These are phyloP conservation scores for Margarornis squamiger DNA, from an alignment of 2,797 vertebrate species.

Conservation along the genomic window DNA sequence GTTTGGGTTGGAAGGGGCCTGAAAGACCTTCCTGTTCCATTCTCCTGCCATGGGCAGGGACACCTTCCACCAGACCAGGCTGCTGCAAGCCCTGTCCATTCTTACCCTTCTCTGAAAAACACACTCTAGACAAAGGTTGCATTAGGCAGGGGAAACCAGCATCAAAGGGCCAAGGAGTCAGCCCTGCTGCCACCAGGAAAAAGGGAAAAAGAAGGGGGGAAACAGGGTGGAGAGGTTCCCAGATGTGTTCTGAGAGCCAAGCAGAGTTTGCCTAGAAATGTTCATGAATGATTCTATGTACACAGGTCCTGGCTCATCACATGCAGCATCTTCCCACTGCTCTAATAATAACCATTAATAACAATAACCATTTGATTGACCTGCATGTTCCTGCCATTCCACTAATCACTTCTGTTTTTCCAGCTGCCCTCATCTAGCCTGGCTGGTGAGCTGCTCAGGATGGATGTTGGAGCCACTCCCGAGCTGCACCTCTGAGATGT, in stretches of 20 bases:
- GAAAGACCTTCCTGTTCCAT: neutral
- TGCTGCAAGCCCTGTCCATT: neutral
- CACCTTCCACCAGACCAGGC: neutral
- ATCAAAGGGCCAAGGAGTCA: neutral
- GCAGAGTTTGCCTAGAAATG: neutral
- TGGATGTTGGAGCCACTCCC: neutral
- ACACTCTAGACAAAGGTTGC: neutral
- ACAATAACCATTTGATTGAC: neutral
- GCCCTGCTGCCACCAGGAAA: neutral
- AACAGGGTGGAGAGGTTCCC: neutral
- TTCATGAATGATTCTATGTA: rapidly evolving
- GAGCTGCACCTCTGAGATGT: neutral
- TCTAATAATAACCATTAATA: neutral
- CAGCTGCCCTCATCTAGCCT: neutral
- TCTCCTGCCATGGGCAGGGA: neutral
- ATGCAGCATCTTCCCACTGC: neutral
- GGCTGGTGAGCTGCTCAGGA: neutral
- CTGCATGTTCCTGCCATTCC: neutral
- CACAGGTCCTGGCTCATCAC: rapidly evolving
- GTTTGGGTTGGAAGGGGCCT: neutral
- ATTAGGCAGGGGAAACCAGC: neutral
- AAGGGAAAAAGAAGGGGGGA: rapidly evolving
- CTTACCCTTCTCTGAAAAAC: neutral
- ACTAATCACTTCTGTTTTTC: neutral
- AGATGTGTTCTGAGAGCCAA: neutral